Percentiles rank a stretch among this genome's conserved stretches.
phyloP scores from a whole-genome alignment of 2,797 vertebrate genomes.

The Telmatherina bonti region DNA sequence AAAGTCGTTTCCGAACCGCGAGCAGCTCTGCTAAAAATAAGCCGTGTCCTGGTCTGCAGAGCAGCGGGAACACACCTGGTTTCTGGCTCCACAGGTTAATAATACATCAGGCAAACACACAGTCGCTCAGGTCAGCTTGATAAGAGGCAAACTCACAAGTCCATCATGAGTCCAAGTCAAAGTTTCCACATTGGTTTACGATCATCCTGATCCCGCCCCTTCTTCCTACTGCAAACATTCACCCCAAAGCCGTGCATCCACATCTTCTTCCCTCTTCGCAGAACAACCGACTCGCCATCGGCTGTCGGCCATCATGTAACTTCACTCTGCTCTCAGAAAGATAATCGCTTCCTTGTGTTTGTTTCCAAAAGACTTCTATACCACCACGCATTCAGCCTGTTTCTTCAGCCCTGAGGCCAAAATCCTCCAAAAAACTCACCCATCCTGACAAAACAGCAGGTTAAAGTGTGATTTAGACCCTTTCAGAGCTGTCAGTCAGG shows the following conservation, averaged over 20 bases:
- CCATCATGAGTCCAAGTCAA: constrained; percentile 31
- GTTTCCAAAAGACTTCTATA: too few relatives aligned
- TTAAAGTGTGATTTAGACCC: neutral
- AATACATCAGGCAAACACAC: constrained; percentile 72
- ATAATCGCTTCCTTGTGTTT: constrained; percentile 72
- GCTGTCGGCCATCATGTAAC: constrained; percentile 58
- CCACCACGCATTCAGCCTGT: neutral
- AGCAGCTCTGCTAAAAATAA: constrained; percentile 22
- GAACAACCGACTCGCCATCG: constrained; percentile 24
- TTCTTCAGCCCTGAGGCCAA: constrained; percentile 29
- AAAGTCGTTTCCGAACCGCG: too few relatives aligned
- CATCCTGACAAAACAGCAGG: too few relatives aligned
- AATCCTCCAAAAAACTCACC: neutral
- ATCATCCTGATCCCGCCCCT: constrained; percentile 18
- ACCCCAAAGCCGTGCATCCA: constrained; percentile 34
- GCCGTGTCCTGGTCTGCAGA: constrained; percentile 11
- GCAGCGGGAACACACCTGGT: neutral
- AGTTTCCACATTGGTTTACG: constrained; percentile 45
- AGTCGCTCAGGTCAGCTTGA: constrained; percentile 33
- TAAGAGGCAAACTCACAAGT: constrained; percentile 45
- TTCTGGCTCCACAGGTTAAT: constrained; percentile 76
- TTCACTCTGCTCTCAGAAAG: constrained; percentile 14
- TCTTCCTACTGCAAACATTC: constrained; percentile 48
- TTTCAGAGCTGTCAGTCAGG: constrained; percentile 20
- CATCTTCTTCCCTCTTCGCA: constrained; percentile 41